These are phyloP conservation scores for Passer montanus DNA, from an alignment of 2,113 vertebrate species.

Conservation along the genomic window DNA sequence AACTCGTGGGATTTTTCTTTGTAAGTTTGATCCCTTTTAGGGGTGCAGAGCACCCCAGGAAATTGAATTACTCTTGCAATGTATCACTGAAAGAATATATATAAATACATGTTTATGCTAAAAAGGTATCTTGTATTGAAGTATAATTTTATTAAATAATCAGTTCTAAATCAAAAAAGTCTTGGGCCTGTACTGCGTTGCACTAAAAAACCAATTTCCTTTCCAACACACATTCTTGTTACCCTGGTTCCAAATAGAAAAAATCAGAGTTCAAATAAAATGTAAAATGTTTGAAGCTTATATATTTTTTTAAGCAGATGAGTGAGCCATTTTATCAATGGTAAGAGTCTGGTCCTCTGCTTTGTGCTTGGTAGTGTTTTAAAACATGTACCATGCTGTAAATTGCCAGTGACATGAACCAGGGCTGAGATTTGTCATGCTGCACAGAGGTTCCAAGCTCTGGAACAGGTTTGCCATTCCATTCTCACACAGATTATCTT, in stretches of 20 bases:
- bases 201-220: not conserved
- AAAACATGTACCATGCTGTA: not conserved
- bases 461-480: not conserved
- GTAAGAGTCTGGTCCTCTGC: not conserved
- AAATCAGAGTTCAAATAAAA: slow-evolving; percentile 21
- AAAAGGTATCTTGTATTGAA: not conserved
- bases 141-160: slow-evolving; percentile 18
- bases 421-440: not conserved
- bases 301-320: not conserved
- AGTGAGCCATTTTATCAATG: not conserved
- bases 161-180: not conserved
- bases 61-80: not conserved
- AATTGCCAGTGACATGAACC: not conserved
- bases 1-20: not conserved
- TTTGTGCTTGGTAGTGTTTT: not conserved
- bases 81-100: not conserved
- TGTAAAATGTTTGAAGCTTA: not conserved
- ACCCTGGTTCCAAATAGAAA: not conserved
- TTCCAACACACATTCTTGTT: not conserved
- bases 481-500: not conserved
- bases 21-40: not conserved
- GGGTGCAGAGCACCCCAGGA: not conserved
- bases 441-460: not conserved
- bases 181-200: not conserved
- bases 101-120: not conserved